A percentile compares a stretch with the other conserved stretches of the same genome.
These are phyloP conservation scores for Trachelipus rathkii DNA, from an alignment of 1,140 invertebrate genomes.

Conservation along the genomic window DNA sequence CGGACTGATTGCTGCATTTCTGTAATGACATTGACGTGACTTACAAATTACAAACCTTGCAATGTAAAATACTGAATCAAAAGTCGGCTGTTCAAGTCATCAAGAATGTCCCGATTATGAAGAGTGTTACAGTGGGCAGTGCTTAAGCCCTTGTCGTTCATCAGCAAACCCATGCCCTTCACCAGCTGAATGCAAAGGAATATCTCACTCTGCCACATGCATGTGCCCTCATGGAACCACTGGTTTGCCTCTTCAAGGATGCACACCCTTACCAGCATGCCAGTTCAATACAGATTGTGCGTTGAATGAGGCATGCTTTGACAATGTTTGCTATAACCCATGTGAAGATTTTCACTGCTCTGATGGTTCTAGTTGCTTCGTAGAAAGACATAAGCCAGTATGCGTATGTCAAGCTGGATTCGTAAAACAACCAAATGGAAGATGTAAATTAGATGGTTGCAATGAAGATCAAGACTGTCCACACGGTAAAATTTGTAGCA, in stretches of 20 bases:
- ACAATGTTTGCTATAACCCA: constrained; percentile 47
- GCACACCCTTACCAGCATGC: constrained; percentile 61
- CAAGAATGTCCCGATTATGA: constrained; percentile 47
- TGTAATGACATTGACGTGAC: background rate
- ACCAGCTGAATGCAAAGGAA: constrained; percentile 56
- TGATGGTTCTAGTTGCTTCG: constrained; percentile 61
- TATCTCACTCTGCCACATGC: constrained; percentile 56
- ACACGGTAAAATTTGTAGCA: constrained; percentile 61
- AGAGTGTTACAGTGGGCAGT: constrained; percentile 49
- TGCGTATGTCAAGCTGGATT: constrained; percentile 54
- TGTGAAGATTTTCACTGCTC: constrained; percentile 39
- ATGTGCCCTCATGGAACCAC: constrained; percentile 72
- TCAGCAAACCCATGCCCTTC: constrained; percentile 69
- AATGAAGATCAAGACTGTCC: constrained; percentile 32
- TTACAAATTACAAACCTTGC: background rate
- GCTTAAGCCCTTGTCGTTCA: constrained; percentile 46
- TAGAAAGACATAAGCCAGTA: constrained; percentile 66
- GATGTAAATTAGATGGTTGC: constrained; percentile 36
- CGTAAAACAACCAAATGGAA: constrained; percentile 34
- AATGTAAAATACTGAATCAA: background rate
- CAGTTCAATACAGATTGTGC: constrained; percentile 48
- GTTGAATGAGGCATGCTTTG: constrained; percentile 48
- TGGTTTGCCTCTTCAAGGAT: constrained; percentile 60
- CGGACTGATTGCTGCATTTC: background rate
- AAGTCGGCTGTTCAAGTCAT: constrained; percentile 46